These are phyloP conservation scores for Nesogale talazaci DNA, from an alignment of 2,113 vertebrate genomes.

Conservation along the genomic window DNA sequence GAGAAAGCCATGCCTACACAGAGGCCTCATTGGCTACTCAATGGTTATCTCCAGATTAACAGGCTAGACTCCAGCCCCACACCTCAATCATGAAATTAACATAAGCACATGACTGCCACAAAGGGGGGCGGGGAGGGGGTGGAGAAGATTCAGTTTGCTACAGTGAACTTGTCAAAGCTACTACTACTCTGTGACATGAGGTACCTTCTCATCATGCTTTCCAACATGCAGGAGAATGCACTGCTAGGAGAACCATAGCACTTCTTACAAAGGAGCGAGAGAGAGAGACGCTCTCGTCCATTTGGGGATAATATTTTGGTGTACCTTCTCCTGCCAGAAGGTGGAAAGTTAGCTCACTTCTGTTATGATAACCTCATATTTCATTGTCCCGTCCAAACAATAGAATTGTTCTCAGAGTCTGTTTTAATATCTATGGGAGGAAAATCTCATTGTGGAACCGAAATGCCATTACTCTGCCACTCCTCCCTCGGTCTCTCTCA, in stretches of 20 bases:
- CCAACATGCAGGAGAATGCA: neutral
- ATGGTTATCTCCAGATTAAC: too few relatives aligned
- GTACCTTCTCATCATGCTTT: neutral
- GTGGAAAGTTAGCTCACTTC: slow-evolving; percentile 14
- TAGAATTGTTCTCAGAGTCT: slow-evolving; percentile 31
- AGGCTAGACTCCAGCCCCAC: too few relatives aligned
- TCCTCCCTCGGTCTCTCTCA: slow-evolving; percentile 55
- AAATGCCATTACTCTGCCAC: slow-evolving; percentile 57
- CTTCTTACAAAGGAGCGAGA: neutral
- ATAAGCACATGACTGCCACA: too few relatives aligned
- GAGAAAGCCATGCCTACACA: too few relatives aligned
- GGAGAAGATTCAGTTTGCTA: neutral
- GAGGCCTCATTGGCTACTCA: too few relatives aligned
- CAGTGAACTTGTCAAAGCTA: neutral
- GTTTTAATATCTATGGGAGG: slow-evolving; percentile 15
- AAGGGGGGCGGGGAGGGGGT: neutral
- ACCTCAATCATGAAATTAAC: too few relatives aligned
- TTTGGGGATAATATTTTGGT: slow-evolving; percentile 34
- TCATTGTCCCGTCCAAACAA: slow-evolving; percentile 64
- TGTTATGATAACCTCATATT: slow-evolving; percentile 53
- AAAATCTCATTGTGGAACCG: slow-evolving; percentile 60
- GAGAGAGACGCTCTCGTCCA: neutral
- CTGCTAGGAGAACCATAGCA: neutral
- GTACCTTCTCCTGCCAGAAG: slow-evolving; percentile 12
- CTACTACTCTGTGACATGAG: neutral